Evolutionary conservation across 2,797 vertebrate species (phyloP).

Genomic region (Chrosomus eos): DNA sequence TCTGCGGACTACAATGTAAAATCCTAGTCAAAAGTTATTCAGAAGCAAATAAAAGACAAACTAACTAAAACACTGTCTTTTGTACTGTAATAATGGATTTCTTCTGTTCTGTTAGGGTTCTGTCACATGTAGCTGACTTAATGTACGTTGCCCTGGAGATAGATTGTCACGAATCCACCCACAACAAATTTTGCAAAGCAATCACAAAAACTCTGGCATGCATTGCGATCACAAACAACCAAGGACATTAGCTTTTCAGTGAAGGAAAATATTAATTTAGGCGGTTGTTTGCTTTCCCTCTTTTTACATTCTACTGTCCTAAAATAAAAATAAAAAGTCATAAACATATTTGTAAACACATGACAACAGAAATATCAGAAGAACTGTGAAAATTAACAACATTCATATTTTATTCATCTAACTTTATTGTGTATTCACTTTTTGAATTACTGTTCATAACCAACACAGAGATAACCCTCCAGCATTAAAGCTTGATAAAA

Average conservation of each 20-base stretch:
- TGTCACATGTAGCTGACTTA: conserved; percentile 4
- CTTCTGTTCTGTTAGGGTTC: neutral
- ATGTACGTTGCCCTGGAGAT: conserved; percentile 8
- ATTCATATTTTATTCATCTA: neutral
- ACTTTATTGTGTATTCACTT: neutral
- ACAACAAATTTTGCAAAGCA: conserved; percentile 16
- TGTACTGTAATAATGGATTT: neutral
- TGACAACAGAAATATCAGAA: neutral
- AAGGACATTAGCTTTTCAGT: neutral
- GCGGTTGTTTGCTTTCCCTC: neutral
- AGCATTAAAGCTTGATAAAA: neutral
- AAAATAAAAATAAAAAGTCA: neutral
- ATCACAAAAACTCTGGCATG: conserved; percentile 2
- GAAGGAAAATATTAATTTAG: neutral
- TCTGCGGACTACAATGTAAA: neutral
- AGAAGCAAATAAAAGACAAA: neutral
- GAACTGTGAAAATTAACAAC: neutral
- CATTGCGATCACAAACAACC: neutral
- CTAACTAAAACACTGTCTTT: neutral
- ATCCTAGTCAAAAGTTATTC: neutral
- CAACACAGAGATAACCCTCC: neutral
- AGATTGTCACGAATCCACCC: neutral
- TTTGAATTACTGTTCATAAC: neutral
- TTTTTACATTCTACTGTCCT: neutral
- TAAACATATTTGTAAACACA: neutral